phyloP scores from a whole-genome alignment of 1,140 invertebrate species.

The Drosophila arizonae region DNA sequence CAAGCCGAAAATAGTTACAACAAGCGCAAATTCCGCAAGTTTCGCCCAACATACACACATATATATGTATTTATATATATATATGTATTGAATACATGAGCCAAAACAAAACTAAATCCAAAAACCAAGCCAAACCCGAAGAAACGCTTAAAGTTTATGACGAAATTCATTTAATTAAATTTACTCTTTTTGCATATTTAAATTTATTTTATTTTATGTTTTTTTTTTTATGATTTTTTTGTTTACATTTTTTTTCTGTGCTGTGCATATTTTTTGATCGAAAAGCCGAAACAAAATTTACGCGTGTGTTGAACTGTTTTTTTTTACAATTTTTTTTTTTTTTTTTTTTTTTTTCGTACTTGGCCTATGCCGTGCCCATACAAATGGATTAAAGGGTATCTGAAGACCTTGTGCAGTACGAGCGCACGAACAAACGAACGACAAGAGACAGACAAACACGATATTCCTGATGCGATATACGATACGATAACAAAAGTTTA shows the following conservation, averaged over 20 bases:
- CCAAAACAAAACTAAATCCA: too few relatives aligned
- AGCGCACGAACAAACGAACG: neutral
- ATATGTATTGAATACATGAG: too few relatives aligned
- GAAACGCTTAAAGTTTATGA: slow-evolving; percentile 8
- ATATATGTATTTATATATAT: neutral
- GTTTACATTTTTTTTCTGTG: slow-evolving; percentile 13
- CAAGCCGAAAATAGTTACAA: slow-evolving; percentile 33
- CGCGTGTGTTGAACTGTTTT: slow-evolving; percentile 61
- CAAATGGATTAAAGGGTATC: slow-evolving; percentile 5
- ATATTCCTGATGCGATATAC: too few relatives aligned
- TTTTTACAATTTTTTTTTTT: slow-evolving; percentile 21
- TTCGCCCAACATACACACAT: slow-evolving; percentile 3
- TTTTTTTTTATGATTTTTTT: slow-evolving; percentile 25
- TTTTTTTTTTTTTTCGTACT: neutral
- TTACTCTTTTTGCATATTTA: neutral
- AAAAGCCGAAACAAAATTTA: slow-evolving; percentile 16
- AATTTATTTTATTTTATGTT: slow-evolving; percentile 16
- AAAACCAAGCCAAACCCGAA: slow-evolving; percentile 4
- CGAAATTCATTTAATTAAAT: slow-evolving; percentile 9
- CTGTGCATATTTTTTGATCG: slow-evolving; percentile 39
- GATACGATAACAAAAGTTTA: too few relatives aligned
- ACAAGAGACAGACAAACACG: neutral
- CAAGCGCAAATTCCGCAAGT: slow-evolving; percentile 26
- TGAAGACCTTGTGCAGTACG: neutral
- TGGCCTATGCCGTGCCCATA: slow-evolving; percentile 1